Evolutionary conservation across 2,888 invertebrate species (phyloP), one percentile per base, ranked within the genome.

Genomic region (Acanthosoma haemorrhoidale): DNA sequence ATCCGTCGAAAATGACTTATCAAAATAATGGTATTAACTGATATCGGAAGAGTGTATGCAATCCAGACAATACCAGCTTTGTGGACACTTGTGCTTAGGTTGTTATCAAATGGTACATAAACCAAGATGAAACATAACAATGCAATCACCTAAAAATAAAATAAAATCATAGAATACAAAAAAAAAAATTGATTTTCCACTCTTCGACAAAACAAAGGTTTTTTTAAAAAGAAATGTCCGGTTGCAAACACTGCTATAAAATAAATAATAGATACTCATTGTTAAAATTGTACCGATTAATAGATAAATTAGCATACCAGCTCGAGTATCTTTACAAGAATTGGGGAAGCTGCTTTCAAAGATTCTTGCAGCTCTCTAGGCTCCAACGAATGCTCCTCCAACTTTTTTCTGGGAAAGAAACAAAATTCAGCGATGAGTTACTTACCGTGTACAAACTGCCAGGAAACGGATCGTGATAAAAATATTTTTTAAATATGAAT

Each of bases 31-130:
- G 83, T 80, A 72, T 87, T 87, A 78, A 88, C 85, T 74, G 89
- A 82, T 76, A 88, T 83, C 78, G 83, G 87, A 74, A 88, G 87
- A 13, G 85, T 85, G 77, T 85, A 85, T 3, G 87, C 83, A 13
- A 87, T 85, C 80, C 86, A 88, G 79, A 88, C 86, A 72, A 88
- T 81, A 0, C 87, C 88, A 16, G 87, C 83, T 76, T 88, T 83
- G 75, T 83, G 81, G 79, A 80, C 82, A 77, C 80, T 86, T 76
- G 80, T 84, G 77, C 77, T 83, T 39, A 86, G 80, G n/a, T 83
- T 78, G 57, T 80, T 83, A 76, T 84, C 83, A 36, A 86, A 82
- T 1, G 89, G 88, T 68, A 88, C 87, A 60, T 86, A 85, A 39
- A 87, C 82, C 74, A 88, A 80, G 39, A 86, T 83, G 58, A 87